Conservation (phyloP, 2,888 invertebrate genomes). For the Camptogramma bilineatum region DNA sequence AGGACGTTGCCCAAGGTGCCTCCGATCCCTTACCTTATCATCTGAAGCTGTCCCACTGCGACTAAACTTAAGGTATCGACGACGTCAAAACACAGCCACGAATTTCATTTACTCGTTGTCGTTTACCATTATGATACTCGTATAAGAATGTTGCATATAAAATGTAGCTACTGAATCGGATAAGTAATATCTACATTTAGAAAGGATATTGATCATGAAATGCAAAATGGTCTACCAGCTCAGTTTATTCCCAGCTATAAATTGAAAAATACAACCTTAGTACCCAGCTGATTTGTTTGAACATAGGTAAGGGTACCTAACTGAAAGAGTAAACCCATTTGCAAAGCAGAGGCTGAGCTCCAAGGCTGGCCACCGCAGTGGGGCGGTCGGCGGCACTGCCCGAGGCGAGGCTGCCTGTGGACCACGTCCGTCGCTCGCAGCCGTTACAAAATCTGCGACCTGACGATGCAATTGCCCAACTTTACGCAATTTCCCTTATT, state of each 20-base stretch:
- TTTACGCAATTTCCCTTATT: constrained; percentile 75
- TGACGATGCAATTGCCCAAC: constrained; percentile 64
- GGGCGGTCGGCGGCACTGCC: constrained; percentile 32
- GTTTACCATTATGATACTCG: not conserved
- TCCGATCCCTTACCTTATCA: constrained; percentile 38
- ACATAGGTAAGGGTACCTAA: not conserved
- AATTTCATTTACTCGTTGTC: not conserved
- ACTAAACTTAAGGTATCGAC: not conserved
- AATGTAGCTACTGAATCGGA: not conserved
- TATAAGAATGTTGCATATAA: not conserved
- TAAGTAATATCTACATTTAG: not conserved
- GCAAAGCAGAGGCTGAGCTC: not conserved
- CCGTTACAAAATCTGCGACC: constrained; percentile 72
- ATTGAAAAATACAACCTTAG: not conserved
- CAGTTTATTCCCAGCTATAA: not conserved
- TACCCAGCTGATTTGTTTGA: not conserved
- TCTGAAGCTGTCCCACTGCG: constrained; percentile 2
- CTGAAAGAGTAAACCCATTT: not conserved
- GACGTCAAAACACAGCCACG: not conserved
- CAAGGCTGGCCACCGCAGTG: constrained; percentile 17
- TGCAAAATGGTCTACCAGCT: not conserved
- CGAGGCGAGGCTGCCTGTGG: constrained; percentile 35
- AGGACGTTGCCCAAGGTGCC: constrained; percentile 71
- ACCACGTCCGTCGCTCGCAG: constrained; percentile 45
- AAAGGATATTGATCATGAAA: too few relatives aligned